Base-by-base conservation (phyloP, 2,888 invertebrate species). In the Eudemis profundana region DNA sequence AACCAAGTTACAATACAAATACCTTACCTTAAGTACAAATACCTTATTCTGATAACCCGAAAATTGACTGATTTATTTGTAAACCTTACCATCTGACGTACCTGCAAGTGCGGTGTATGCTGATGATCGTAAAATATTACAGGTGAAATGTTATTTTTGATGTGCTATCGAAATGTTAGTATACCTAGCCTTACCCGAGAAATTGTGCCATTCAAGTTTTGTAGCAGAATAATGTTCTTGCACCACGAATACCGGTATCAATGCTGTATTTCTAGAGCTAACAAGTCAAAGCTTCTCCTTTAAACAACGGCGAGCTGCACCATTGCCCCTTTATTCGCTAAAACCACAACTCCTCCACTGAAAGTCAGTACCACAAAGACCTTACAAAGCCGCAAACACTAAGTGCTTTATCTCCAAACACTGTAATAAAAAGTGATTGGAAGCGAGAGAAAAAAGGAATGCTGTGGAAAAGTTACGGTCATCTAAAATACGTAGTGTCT, bases 401-500 rank as follows among this genome's bases (percentile, higher is more conserved):
- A 59, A 64, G 64, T 65, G 51, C 51, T 59, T 65, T 59, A 51
- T 65, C 59, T 70, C 69, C 56, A 70, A 73, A 68, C 66, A 69
- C 69, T 74, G 64, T 73, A 76, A 75, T 77, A 76, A 78, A 78
- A 78, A 74, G 72, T 71, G 71, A 72, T 70, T 70, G 70, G 60
- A 65, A 66, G 64, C 65, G 71, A 74, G 75, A 75, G 72, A 56
- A 70, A 67, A 69, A 70, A 68, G 49, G 56, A 68, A 72, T 69
- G 68, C 69, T 71, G 70, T 71, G 70, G 64, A 68, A 81, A 81
- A 81, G 74, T 76, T 67, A 63, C 66, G 67, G 73, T 72, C 71
- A 60, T 68, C 70, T 77, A 84, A 78, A 59, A 29, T 54, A 56
- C 61, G 29, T 78, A 77, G 79, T 78, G 77, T 77, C 66, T 75